These are phyloP conservation scores for Drosophila chauvacae DNA, from an alignment of 1,140 invertebrate genomes.

Conservation along the genomic window DNA sequence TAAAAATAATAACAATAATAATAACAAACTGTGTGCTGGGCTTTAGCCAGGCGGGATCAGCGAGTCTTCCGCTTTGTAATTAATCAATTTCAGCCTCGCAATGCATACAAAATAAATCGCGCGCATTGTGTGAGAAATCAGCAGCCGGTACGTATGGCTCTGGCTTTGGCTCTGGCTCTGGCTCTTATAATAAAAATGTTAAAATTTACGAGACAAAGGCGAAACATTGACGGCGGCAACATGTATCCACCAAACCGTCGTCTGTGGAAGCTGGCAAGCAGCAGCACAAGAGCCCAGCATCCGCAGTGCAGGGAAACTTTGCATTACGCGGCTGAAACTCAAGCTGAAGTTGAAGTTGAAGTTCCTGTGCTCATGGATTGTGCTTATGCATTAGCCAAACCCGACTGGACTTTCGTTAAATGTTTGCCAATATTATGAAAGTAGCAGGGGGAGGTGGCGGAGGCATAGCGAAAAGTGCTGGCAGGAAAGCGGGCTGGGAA, in stretches of 20 bases:
- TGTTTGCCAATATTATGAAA: conserved; percentile 61
- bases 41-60: conserved; percentile 21
- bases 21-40: conserved; percentile 20
- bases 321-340: conserved; percentile 7
- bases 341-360: conserved; percentile 17
- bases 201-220: conserved; percentile 79
- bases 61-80: conserved; percentile 74
- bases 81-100: conserved; percentile 72
- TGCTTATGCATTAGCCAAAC: conserved; percentile 26
- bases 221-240: conserved; percentile 69
- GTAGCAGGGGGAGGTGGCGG: conserved; percentile 21
- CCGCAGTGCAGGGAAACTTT: conserved; percentile 31
- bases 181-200: conserved; percentile 78
- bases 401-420: conserved; percentile 63
- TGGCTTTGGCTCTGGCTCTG: neutral
- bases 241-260: conserved; percentile 47
- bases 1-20: conserved; percentile 23
- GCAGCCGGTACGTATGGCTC: conserved; percentile 30
- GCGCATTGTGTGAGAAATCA: conserved; percentile 65
- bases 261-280: conserved; percentile 1
- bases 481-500: conserved; percentile 17
- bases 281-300: conserved; percentile 27
- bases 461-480: conserved; percentile 1
- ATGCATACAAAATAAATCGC: conserved; percentile 77
- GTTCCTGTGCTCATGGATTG: conserved; percentile 31